Base-by-base conservation (phyloP, 2,113 vertebrate genomes). In the Chinchilla lanigera region DNA sequence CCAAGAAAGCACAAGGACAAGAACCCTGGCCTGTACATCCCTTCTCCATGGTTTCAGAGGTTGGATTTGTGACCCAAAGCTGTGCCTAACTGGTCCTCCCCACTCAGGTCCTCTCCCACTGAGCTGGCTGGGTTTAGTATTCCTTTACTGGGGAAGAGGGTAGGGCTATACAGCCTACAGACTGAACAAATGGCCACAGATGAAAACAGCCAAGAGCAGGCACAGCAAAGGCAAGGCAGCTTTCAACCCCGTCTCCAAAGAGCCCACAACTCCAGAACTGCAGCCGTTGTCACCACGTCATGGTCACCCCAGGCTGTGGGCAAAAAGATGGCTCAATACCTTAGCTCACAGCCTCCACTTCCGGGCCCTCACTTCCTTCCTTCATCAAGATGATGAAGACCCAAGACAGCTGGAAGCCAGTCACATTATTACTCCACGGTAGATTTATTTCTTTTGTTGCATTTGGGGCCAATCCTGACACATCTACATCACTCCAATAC, bases 361-460 rank as follows among this genome's bases (percentile, higher is more conserved):
- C 97, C 33, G 87, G 96, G 35, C 80, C 77, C 54, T 54, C 52
- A 38, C 86, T 98, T 98, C 96, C 97, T 97, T 96, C 93, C 92
- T 95, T 30, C 41, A n/a, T 26, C 14, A 22, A 50, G 30, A 47
- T 16, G 44, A 26, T 2, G 13, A 58, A 80, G 82, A 58, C 89
- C 38, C 20, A 8, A 71, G 83, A 80, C 58, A 78, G 38, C 71
- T 4, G 19, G 61, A 94, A 95, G 75, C 82, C 52, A 19, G 69
- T 61, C 11, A 4, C 86, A 5, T 17, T 52, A 17, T 44, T 4
- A 60, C 61, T 56, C 56, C 60, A 20, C 2, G 3, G 52, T 41
- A 44, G 71, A 61, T 82, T 17, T 1, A 0, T 85, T 54, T 63
- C 60, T 54, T 87, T 16, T 22, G 7, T 9, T 41, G 60, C 56